phyloP scores from a whole-genome alignment of 2,888 invertebrate species.

The Subacronicta megacephala region DNA sequence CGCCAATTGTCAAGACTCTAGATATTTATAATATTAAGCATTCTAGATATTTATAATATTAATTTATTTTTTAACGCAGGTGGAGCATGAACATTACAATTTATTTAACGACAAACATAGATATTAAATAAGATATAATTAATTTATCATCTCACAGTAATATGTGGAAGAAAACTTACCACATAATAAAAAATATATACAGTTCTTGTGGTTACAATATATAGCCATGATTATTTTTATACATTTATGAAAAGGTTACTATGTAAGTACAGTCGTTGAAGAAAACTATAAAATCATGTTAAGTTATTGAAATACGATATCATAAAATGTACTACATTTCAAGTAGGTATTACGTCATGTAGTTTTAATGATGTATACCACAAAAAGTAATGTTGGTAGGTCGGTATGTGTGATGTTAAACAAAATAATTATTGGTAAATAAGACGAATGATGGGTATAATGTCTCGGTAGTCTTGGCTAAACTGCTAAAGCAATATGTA shows the following conservation, averaged over 20 bases:
- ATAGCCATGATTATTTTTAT: slow-evolving; percentile 26
- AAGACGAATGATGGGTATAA: too few species aligned
- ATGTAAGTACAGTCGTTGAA: slow-evolving; percentile 15
- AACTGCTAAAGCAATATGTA: too few species aligned
- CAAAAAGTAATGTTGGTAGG: not conserved
- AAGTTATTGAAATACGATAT: slow-evolving; percentile 31
- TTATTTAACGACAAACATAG: too few species aligned
- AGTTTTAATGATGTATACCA: not conserved
- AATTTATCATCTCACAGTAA: too few species aligned
- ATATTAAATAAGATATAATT: too few species aligned
- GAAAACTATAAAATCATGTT: slow-evolving; percentile 37
- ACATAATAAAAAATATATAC: slow-evolving; percentile 37
- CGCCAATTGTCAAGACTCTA: too few species aligned
- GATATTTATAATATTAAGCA: too few species aligned
- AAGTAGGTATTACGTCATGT: slow-evolving; percentile 22
- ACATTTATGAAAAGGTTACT: slow-evolving; percentile 10
- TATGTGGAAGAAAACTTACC: slow-evolving; percentile 40
- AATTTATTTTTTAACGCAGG: too few species aligned
- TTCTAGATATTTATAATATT: too few species aligned
- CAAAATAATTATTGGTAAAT: too few species aligned
- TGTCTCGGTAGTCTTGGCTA: too few species aligned
- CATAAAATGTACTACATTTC: slow-evolving; percentile 43
- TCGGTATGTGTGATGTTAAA: not conserved
- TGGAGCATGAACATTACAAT: too few species aligned
- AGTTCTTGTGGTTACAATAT: slow-evolving; percentile 18